Base-by-base conservation (phyloP, 2,888 invertebrate species). In the Ophion obscuratus region DNA sequence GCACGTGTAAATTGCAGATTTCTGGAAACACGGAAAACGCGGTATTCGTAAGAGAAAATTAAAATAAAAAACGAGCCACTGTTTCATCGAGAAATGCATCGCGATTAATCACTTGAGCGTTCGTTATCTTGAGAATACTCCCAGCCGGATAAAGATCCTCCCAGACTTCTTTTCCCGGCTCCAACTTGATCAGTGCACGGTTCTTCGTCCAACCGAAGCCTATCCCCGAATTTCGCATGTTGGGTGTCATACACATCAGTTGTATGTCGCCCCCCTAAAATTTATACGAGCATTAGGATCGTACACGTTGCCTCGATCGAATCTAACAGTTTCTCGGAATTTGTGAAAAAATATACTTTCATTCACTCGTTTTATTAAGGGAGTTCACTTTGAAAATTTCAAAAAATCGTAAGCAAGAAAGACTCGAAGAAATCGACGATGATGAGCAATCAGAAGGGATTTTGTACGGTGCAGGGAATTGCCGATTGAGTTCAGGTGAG, bases 151-250 rank as follows among this genome's bases (percentile, higher is more conserved):
- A 97, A 40, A 98, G 95, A 91, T 98, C 97, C 92, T 98, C 98
- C 96, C 97, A 97, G 89, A 97, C 97, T 90, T 97, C 97, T n/a
- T 95, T 95, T 7, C 96, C 96, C 0, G 97, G 97, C 76, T 96
- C 96, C 84, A 97, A 95, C 70, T 96, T 97, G 31, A 98, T 95
- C 17, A 98, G 94, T 11, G 96, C 96, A 81, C 96, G 96, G 91
- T 97, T 97, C 88, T 97, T 96, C 0, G 97, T 97, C 98, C 98
- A 98, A 90, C 97, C 97, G 92, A 97, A 98, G 5, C 97, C 98
- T 79, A 97, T 94, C n/a, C 90, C 93, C 3, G 92, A 91, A 77
- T 91, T 92, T 24, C 90, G 92, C 92, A 93, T 92, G 74, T 96
- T 97, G 0, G 96, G 96, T 0, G 97, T 96, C 83, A 96, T 95